Evolutionary conservation across 2,113 vertebrate genomes (phyloP).

Genomic region (Osmerus mordax): DNA sequence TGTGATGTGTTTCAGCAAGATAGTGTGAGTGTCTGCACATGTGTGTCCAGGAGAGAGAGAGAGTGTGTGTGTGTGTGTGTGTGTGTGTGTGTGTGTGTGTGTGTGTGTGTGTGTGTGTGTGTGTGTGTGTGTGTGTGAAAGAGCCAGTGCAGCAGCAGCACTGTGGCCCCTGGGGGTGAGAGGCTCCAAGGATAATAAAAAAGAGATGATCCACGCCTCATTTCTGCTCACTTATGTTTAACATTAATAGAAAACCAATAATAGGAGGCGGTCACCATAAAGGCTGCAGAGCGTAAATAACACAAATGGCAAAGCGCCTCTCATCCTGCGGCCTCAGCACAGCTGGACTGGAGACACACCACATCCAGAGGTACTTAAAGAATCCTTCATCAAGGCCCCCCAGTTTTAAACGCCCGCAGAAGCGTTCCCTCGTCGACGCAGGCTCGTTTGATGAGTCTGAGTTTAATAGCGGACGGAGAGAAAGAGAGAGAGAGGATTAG

Average conservation of each 20-base stretch:
- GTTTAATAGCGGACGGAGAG: slow-evolving; percentile 17
- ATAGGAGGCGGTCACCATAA: slow-evolving; percentile 92
- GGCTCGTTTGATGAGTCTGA: slow-evolving; percentile 24
- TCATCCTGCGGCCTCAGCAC: slow-evolving; percentile 84
- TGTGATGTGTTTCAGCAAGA: neutral
- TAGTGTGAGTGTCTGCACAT: neutral
- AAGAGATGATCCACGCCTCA: slow-evolving; percentile 90
- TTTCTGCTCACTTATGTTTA: slow-evolving; percentile 97
- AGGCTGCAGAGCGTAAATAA: slow-evolving; percentile 93
- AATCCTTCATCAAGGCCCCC: slow-evolving; percentile 76
- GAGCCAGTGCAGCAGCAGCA: slow-evolving; percentile 8
- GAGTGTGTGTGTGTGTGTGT: slow-evolving; percentile 15
- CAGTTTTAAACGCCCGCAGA: slow-evolving; percentile 75
- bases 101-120: slow-evolving; percentile 26
- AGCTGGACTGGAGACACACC: slow-evolving; percentile 80
- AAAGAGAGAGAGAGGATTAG: too few species aligned
- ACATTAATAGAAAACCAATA: slow-evolving; percentile 98
- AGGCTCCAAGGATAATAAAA: slow-evolving; percentile 82
- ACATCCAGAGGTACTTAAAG: slow-evolving; percentile 78
- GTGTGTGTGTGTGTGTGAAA: neutral
- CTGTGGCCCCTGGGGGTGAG: slow-evolving; percentile 71
- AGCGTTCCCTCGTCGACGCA: slow-evolving; percentile 26
- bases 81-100: slow-evolving; percentile 19
- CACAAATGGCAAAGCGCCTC: slow-evolving; percentile 91
- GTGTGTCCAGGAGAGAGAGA: slow-evolving; percentile 20